phyloP scores from a whole-genome alignment of 2,113 vertebrate species.

The Pithys albifrons region DNA sequence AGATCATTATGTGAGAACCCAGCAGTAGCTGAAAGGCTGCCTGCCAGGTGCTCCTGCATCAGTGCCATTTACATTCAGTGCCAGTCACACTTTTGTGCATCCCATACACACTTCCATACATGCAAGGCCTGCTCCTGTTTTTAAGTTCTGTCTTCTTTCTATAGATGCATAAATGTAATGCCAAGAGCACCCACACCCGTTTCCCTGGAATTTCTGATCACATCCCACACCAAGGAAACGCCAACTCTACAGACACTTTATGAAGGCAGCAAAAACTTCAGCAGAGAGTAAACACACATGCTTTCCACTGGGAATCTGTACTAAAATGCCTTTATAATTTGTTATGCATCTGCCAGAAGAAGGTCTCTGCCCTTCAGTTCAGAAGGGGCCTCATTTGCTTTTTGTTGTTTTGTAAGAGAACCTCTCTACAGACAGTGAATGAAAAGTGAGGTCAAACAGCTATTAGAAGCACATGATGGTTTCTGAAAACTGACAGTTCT shows the following conservation, averaged over 20 bases:
- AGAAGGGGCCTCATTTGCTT: background rate
- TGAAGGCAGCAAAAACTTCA: background rate
- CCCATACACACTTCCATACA: background rate
- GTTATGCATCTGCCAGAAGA: background rate
- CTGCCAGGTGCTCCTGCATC: background rate
- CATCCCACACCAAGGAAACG: background rate
- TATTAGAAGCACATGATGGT: background rate
- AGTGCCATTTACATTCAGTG: background rate
- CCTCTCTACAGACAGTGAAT: background rate
- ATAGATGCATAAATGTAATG: background rate
- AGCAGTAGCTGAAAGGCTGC: background rate
- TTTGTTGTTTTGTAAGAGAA: background rate
- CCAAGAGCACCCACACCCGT: background rate
- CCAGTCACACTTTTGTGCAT: background rate
- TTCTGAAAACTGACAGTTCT: conserved; percentile 31
- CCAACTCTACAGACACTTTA: background rate
- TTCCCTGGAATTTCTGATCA: background rate
- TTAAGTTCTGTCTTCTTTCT: background rate
- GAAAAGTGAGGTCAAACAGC: background rate
- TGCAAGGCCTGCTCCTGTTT: background rate
- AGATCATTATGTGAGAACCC: background rate
- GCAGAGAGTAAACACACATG: fast-evolving
- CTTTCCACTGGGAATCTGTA: background rate
- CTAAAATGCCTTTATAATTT: background rate
- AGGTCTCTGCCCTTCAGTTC: background rate